Evolutionary conservation across 2,113 vertebrate species (phyloP).

Genomic region (Oostethus manadensis): DNA sequence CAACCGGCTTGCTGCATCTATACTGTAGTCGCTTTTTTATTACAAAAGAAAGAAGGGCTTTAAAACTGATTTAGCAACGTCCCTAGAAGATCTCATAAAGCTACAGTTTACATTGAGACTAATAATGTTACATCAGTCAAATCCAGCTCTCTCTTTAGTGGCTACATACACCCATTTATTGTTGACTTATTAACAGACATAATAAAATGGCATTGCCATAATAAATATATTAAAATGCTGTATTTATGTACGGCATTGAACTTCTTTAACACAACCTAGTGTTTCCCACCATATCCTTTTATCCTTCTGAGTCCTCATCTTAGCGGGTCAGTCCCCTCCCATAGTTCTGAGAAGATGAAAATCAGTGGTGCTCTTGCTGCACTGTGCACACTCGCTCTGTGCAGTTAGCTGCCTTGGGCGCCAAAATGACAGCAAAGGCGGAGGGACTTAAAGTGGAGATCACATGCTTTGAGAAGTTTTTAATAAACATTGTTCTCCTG

Average conservation of each 20-base stretch:
- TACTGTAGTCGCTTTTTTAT: background rate
- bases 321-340: slow-evolving; percentile 37
- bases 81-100: slow-evolving; percentile 10
- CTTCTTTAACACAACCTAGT: background rate
- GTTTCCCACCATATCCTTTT: background rate
- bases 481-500: background rate
- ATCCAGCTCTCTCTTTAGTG: background rate
- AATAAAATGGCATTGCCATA: background rate
- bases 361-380: background rate
- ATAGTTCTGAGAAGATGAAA: slow-evolving; percentile 27
- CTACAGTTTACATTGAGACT: slow-evolving; percentile 22
- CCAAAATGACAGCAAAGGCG: slow-evolving; percentile 47
- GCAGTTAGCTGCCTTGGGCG: slow-evolving; percentile 42
- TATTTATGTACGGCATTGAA: background rate
- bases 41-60: background rate
- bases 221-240: too few species aligned
- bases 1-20: background rate
- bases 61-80: too few species aligned
- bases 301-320: background rate
- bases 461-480: slow-evolving; percentile 7
- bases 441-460: slow-evolving; percentile 36
- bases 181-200: background rate
- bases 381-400: slow-evolving; percentile 11
- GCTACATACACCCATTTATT: background rate
- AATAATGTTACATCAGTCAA: slow-evolving; percentile 12